A percentile compares a stretch with the other conserved stretches of the same genome.
These are phyloP conservation scores for Euura lappo DNA, from an alignment of 1,140 invertebrate species.

Conservation along the genomic window DNA sequence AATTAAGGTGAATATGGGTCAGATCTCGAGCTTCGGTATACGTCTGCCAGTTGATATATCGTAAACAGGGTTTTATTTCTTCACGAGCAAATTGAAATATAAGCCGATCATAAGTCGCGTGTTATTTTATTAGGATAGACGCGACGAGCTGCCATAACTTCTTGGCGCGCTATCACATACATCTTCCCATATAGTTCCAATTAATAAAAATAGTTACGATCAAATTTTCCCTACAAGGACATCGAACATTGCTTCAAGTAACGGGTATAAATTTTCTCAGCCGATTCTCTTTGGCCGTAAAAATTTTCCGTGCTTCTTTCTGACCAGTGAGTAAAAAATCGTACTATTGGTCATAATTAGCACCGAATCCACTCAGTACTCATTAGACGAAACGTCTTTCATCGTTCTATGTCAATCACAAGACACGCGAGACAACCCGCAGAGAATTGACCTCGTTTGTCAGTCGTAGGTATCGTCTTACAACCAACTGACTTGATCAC, in stretches of 20 bases:
- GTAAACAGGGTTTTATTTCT: conserved; percentile 43
- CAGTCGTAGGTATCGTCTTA: background rate
- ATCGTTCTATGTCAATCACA: background rate
- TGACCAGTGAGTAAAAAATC: background rate
- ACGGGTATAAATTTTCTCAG: too few species aligned
- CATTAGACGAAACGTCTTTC: background rate
- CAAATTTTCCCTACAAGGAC: too few species aligned
- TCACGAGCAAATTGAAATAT: conserved; percentile 43
- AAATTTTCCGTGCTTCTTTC: too few species aligned
- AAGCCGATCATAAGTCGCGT: conserved; percentile 40
- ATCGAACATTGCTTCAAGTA: too few species aligned
- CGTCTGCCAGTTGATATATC: conserved; percentile 24
- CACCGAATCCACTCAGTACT: conserved; percentile 3
- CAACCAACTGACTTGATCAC: background rate
- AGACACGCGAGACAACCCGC: background rate
- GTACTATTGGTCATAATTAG: background rate
- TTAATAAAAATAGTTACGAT: background rate
- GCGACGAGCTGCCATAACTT: background rate
- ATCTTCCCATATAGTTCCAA: background rate
- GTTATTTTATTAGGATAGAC: conserved; percentile 23
- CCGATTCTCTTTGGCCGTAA: too few species aligned
- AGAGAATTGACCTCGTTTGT: background rate
- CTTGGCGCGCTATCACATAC: background rate
- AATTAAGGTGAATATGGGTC: conserved; percentile 8
- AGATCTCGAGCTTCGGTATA: background rate